Conservation (phyloP, 2,888 invertebrate species). For the Callyntrura sp. region DNA sequence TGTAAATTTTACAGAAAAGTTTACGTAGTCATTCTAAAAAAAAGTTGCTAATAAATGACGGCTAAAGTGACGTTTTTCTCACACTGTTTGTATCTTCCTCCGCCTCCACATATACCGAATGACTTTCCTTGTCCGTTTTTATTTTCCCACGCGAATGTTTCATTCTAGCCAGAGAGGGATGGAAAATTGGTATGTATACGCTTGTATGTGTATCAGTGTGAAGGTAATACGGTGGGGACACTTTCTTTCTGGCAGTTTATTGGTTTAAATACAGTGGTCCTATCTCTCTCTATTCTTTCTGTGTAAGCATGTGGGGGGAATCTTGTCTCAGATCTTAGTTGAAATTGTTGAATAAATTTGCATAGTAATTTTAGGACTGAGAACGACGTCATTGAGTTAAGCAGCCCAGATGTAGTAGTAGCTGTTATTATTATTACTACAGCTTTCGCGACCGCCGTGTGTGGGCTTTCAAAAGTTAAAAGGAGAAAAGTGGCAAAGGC, state of each 20-base stretch:
- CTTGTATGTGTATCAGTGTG: too few species aligned
- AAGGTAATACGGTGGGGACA: too few species aligned
- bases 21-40: too few species aligned
- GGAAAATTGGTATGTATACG: background rate
- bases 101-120: background rate
- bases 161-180: too few species aligned
- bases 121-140: background rate
- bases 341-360: conserved; percentile 71
- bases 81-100: background rate
- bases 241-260: too few species aligned
- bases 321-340: conserved; percentile 29
- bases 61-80: background rate
- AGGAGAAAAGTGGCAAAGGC: conserved; percentile 27
- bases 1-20: background rate
- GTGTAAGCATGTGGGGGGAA: background rate
- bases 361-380: conserved; percentile 63
- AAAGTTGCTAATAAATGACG: too few species aligned
- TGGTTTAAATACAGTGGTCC: too few species aligned
- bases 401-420: conserved; percentile 55
- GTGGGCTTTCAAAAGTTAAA: conserved; percentile 41
- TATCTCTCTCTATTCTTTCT: conserved; percentile 20
- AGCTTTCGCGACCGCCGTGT: too few species aligned
- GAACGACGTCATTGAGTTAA: conserved; percentile 57
- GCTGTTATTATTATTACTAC: too few species aligned
- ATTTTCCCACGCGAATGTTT: conserved; percentile 6